Percentiles rank a stretch among this genome's conserved stretches.
Conservation (phyloP, 2,113 vertebrate genomes). For the Ptilonorhynchus violaceus region DNA sequence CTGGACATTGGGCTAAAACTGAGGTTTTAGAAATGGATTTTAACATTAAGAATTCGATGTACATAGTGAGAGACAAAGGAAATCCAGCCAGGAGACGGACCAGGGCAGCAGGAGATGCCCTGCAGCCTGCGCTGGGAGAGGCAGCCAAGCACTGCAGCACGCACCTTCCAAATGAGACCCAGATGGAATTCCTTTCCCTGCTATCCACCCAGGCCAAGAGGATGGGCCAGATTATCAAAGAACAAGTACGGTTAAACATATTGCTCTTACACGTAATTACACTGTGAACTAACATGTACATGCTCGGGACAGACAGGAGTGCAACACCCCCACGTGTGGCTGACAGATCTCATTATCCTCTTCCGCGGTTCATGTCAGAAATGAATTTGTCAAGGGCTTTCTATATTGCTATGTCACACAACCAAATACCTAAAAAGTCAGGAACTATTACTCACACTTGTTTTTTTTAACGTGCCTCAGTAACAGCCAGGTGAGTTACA, state of each 20-base stretch:
- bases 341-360: neutral
- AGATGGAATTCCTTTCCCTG: neutral
- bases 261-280: neutral
- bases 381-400: neutral
- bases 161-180: neutral
- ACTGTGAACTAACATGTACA: fast-evolving
- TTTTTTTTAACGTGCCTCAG: neutral
- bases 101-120: neutral
- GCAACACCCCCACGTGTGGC: fast-evolving
- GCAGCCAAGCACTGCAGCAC: neutral
- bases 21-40: neutral
- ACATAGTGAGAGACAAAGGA: neutral
- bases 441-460: neutral
- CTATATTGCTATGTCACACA: neutral
- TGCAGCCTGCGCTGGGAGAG: neutral
- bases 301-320: neutral
- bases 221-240: neutral
- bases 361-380: neutral
- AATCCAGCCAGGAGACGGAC: neutral
- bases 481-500: neutral
- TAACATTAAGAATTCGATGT: too few species aligned
- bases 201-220: neutral
- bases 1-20: neutral
- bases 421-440: neutral
- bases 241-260: neutral